Evolutionary conservation across 2,797 vertebrate genomes (phyloP).

Genomic region (Rhinoraja longicauda): DNA sequence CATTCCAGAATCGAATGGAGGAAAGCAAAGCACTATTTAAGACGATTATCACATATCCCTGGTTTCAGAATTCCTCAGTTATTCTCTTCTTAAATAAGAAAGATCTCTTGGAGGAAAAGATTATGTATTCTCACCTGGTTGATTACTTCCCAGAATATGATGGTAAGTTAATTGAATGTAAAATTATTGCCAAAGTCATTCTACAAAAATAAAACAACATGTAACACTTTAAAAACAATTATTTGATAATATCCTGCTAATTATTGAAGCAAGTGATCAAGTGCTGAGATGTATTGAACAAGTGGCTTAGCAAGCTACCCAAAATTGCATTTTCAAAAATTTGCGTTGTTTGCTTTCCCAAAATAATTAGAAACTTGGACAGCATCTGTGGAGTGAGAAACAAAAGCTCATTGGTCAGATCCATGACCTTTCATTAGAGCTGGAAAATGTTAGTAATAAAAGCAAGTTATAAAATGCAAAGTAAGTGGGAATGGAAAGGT

Average conservation of each 20-base stretch:
- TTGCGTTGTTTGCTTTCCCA: not conserved
- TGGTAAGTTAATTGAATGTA: slow-evolving; percentile 55
- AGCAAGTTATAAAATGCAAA: no score
- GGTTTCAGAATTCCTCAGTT: slow-evolving; percentile 80
- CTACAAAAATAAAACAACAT: not conserved
- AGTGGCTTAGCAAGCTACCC: not conserved
- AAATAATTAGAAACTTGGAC: no score
- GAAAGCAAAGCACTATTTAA: slow-evolving; percentile 80
- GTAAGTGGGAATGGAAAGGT: no score
- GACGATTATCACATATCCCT: slow-evolving; percentile 79
- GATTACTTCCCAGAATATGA: slow-evolving; percentile 80
- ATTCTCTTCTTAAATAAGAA: slow-evolving; percentile 82
- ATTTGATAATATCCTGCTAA: not conserved
- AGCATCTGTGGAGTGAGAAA: no score
- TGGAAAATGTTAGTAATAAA: no score
- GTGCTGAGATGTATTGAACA: not conserved
- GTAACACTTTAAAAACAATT: not conserved
- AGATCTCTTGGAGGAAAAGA: slow-evolving; percentile 78
- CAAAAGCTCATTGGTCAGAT: no score
- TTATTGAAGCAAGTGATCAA: not conserved
- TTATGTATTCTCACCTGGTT: slow-evolving; percentile 77
- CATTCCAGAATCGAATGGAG: slow-evolving; percentile 76
- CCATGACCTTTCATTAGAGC: no score
- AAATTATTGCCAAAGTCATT: not conserved
- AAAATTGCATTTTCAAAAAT: not conserved